Percentiles rank a stretch among this genome's conserved stretches.
Evolutionary conservation across 1,140 invertebrate genomes (phyloP).

Genomic region (Dendrolimus kikuchii): DNA sequence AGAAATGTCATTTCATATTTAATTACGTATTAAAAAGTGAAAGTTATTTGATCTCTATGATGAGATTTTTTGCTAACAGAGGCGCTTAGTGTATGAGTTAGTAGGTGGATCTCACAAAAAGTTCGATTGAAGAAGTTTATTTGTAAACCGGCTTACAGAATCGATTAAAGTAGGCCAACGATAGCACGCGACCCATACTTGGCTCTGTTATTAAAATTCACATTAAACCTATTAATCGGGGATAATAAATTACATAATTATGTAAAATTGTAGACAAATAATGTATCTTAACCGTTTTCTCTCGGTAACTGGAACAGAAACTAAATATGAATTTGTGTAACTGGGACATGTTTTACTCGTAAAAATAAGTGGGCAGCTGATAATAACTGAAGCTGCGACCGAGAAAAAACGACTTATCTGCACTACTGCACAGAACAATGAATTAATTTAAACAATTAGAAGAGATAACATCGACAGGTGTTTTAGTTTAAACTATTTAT

Average conservation of each 20-base stretch:
- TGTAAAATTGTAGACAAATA: slow-evolving; percentile 1
- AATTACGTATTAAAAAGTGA: not conserved
- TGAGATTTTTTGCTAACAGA: not conserved
- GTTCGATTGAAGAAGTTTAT: slow-evolving; percentile 24
- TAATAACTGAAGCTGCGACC: too few relatives aligned
- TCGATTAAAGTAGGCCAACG: slow-evolving; percentile 36
- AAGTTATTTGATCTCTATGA: not conserved
- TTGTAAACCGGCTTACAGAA: slow-evolving; percentile 22
- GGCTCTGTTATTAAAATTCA: slow-evolving; percentile 20
- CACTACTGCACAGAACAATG: slow-evolving; percentile 2
- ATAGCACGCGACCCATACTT: slow-evolving; percentile 36
- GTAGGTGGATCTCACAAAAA: slow-evolving; percentile 16
- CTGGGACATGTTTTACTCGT: too few relatives aligned
- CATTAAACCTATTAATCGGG: slow-evolving; percentile 3
- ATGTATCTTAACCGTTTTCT: slow-evolving; percentile 3
- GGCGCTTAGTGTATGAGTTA: slow-evolving; percentile 7
- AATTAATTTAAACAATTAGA: not conserved
- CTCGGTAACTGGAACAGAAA: too few relatives aligned
- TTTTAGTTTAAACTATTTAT: too few relatives aligned
- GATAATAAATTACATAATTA: not conserved
- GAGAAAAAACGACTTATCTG: not conserved
- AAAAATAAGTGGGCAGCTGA: too few relatives aligned
- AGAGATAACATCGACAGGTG: too few relatives aligned
- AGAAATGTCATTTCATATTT: too few relatives aligned
- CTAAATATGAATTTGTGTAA: too few relatives aligned